Evolutionary conservation across 2,113 vertebrate species (phyloP), one percentile per base, ranked within the genome.

Genomic region (Camelus dromedarius): DNA sequence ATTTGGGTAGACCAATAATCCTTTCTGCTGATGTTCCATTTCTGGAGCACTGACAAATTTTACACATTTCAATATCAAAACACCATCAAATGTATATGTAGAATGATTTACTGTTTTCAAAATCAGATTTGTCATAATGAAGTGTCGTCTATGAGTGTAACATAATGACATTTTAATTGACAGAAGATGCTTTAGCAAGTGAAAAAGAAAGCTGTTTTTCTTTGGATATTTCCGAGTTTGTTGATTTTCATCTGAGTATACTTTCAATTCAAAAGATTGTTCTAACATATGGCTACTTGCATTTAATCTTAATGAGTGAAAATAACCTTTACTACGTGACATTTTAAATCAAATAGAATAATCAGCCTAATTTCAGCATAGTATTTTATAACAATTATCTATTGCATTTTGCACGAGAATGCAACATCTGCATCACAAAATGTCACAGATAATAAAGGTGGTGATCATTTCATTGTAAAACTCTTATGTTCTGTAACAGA

Each of bases 1-100:
- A 98, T 98, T 98, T 98, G 97, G 98, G 91, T 98, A 98, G 98
- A 98, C 98, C 97, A 98, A 98, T 99, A 98, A 98, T 98, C 98
- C 69, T 98, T 97, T 98, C 98, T 98, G 97, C 97, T 98, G 97
- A 98, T 97, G 91, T 93, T 96, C 98, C 96, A 97, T 98, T 98
- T 99, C 97, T 98, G 96, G 98, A 97, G 30, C 98, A 98, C 98
- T 98, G 98, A 98, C 97, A 98, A 97, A 97, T 98, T 98, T 98
- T 98, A 98, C 93, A 97, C 98, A 98, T 98, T 98, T 98, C 97
- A 98, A 98, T 98, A 98, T 98, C 96, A 98, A 98, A 99, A 98
- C 96, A 96, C 54, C 97, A 97, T 73, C 91, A 96, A 93, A 98
- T 97, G 96, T 98, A 98, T 98, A 98, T 97, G 96, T 94, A 97